Base-by-base conservation (phyloP, 2,888 invertebrate genomes). In the Zhuqinia jingwanae region DNA sequence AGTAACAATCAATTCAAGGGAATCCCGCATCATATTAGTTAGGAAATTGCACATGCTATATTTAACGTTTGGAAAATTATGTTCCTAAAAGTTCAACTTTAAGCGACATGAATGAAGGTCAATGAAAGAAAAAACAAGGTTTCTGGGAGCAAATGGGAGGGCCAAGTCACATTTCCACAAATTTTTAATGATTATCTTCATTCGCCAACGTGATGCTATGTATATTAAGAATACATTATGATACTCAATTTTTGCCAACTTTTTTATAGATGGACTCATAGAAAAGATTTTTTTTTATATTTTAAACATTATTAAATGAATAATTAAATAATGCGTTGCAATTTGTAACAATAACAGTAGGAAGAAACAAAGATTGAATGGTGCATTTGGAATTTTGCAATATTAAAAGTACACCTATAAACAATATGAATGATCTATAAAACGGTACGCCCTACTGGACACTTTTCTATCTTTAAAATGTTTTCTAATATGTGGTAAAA, bases 171-270 rank as follows among this genome's bases (percentile, higher is more conserved):
- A 17, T 53, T n/a, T 53, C 1, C n/a, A 53, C 53, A 53, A 53
- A 53, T 11, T 53, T 50, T 2, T 50, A 47, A 47, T 47, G 11
- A 6, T n/a, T 8, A 53, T 6, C 15, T 53, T 53, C n/a, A 17
- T 17, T 17, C 15, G 17, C 17, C 53, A 17, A 17, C 17, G 53
- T 53, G 53, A 63, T 30, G 60, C 60, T 63, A 63, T 56, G 20
- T 10, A 63, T 17, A n/a, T 36, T 22, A 60, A 36, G 13, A 15
- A 11, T 63, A 36, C 36, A 17, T 36, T 63, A 36, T 1, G n/a
- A 63, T 63, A 63, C 63, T 63, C 63, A 63, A 17, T 53, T 50
- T 53, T 53, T 42, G 45, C 42, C 68, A 68, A 68, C 45, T 42
- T 22, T 2, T 60, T 60, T 60, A 6, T 30, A 13, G 15, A 25